Percentiles rank a stretch among this genome's conserved stretches.
Conservation (phyloP, 2,888 invertebrate species). For the Heliconius erato region DNA sequence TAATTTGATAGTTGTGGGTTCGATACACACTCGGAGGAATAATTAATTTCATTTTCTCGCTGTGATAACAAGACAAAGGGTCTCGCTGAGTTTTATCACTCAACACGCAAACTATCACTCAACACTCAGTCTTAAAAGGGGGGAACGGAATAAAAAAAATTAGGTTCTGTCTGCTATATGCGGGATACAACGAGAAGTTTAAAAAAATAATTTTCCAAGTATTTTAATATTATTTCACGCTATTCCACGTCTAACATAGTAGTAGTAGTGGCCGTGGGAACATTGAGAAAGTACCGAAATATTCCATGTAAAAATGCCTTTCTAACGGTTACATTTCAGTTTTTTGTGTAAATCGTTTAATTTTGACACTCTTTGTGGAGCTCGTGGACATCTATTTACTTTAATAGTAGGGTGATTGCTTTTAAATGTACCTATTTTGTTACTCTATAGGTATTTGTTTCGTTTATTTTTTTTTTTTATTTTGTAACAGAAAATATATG, state of each 20-base stretch:
- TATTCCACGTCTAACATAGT: not conserved
- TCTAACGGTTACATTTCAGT: constrained; percentile 8
- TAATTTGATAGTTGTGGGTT: not conserved
- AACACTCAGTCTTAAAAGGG: no score
- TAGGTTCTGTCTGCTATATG: not conserved
- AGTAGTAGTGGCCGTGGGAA: not conserved
- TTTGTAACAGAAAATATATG: no score
- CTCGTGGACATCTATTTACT: not conserved
- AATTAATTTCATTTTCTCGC: not conserved
- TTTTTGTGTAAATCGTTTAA: constrained; percentile 15
- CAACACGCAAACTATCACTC: not conserved
- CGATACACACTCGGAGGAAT: not conserved
- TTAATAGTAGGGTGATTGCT: not conserved
- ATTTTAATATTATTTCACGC: not conserved
- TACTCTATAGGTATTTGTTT: not conserved
- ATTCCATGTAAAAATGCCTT: not conserved
- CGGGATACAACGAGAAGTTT: not conserved
- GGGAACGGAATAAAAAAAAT: no score
- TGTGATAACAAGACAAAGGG: not conserved
- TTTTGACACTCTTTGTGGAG: constrained; percentile 14
- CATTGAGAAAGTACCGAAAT: not conserved
- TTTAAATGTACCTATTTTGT: not conserved
- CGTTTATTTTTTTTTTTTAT: not conserved
- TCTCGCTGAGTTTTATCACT: not conserved
- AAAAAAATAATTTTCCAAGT: not conserved